Evolutionary conservation across 2,113 vertebrate genomes (phyloP).

Genomic region (Myodes glareolus): DNA sequence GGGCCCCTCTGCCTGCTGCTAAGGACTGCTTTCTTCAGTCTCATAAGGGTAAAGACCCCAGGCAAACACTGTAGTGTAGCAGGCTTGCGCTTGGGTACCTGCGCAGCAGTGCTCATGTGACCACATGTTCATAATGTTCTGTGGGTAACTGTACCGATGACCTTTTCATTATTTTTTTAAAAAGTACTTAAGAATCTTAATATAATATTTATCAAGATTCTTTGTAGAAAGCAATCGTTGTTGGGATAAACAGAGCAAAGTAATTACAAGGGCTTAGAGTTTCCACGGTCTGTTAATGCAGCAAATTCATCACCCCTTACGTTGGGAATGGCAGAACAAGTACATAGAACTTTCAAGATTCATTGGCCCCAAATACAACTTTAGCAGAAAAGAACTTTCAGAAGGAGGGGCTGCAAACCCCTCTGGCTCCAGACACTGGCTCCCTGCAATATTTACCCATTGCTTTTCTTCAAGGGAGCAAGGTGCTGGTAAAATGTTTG

Average conservation of each 20-base stretch:
- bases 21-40: background rate
- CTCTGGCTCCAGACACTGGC: background rate
- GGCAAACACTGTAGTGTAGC: conserved; percentile 42
- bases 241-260: background rate
- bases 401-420: background rate
- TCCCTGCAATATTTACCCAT: too few species aligned
- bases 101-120: fast-evolving
- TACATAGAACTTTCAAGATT: background rate
- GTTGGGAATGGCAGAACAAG: background rate
- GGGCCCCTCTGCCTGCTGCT: background rate
- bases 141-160: background rate
- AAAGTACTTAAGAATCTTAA: background rate
- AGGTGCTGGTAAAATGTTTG: background rate
- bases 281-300: background rate
- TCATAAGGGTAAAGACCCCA: conserved; percentile 16
- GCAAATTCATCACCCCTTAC: conserved; percentile 1
- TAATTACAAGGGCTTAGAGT: background rate
- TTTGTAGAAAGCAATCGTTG: conserved; percentile 28
- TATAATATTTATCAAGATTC: background rate
- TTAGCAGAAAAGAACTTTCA: background rate
- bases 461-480: background rate
- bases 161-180: background rate
- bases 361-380: background rate
- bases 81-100: background rate
- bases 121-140: background rate